phyloP scores from a whole-genome alignment of 2,113 vertebrate species.

The Cavia porcellus region DNA sequence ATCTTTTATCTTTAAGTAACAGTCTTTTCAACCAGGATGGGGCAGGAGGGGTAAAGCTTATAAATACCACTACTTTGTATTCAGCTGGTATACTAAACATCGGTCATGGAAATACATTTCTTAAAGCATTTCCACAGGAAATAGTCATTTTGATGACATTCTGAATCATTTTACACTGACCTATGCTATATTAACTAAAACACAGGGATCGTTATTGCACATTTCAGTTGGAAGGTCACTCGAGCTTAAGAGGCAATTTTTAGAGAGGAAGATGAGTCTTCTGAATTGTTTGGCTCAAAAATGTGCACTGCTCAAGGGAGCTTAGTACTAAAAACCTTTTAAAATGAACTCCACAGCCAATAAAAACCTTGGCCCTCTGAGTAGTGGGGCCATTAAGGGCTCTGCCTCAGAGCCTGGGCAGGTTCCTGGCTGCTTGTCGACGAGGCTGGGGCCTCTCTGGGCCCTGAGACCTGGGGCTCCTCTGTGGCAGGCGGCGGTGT shows the following conservation, averaged over 20 bases:
- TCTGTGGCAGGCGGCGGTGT: constrained; percentile 72
- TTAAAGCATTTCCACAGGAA: constrained; percentile 98
- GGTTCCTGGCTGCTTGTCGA: constrained; percentile 76
- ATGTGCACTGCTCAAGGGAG: constrained; percentile 84
- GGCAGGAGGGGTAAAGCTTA: constrained; percentile 53
- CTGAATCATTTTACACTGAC: constrained; percentile 89
- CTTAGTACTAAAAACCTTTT: constrained; percentile 71
- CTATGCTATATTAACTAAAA: constrained; percentile 88
- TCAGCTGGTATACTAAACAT: constrained; percentile 82
- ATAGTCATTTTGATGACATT: constrained; percentile 90
- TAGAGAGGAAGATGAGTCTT: constrained; percentile 74
- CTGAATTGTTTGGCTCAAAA: constrained; percentile 86
- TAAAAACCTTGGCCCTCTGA: constrained; percentile 63
- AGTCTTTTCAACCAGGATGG: constrained; percentile 81
- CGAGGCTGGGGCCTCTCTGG: constrained; percentile 76
- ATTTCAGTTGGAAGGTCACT: constrained; percentile 81
- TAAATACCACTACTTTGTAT: constrained; percentile 73
- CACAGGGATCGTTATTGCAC: constrained; percentile 91
- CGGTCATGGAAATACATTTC: constrained; percentile 84
- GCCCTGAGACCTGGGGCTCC: constrained; percentile 85
- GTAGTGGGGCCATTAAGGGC: constrained; percentile 63
- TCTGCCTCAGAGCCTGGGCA: constrained; percentile 81
- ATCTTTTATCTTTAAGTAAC: constrained; percentile 84
- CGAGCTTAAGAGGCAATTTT: constrained; percentile 78
- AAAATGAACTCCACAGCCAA: constrained; percentile 74